These are phyloP conservation scores for Odobenus rosmarus DNA, from an alignment of 2,113 vertebrate genomes.

Conservation along the genomic window DNA sequence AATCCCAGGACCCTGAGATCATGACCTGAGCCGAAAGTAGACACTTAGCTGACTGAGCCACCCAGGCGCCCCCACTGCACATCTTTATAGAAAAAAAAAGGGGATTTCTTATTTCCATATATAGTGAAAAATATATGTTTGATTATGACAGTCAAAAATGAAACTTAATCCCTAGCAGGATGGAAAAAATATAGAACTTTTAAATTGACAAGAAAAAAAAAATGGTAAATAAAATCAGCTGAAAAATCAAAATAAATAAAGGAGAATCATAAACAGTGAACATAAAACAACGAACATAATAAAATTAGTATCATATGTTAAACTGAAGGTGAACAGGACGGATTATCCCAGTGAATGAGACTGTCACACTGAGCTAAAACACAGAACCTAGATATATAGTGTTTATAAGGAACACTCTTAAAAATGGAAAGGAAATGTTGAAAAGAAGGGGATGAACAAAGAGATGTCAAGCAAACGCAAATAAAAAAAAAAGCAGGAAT, in stretches of 20 bases:
- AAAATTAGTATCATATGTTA: neutral
- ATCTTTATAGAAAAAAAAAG: neutral
- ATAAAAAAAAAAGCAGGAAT: slow-evolving; percentile 49
- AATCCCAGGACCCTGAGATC: neutral
- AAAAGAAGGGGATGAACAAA: slow-evolving; percentile 54
- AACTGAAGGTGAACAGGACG: neutral
- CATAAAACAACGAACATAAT: neutral
- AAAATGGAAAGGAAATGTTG: slow-evolving; percentile 42
- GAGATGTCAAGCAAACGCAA: slow-evolving; percentile 60
- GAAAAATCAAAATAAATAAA: neutral
- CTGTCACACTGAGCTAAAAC: slow-evolving; percentile 35
- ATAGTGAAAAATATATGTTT: neutral
- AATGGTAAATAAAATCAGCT: neutral
- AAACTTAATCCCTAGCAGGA: neutral
- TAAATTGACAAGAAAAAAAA: neutral
- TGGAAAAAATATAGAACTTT: neutral
- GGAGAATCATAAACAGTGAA: neutral
- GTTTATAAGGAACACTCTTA: slow-evolving; percentile 58
- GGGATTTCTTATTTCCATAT: neutral
- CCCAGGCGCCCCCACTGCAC: neutral
- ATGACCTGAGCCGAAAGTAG: neutral
- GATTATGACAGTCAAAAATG: neutral
- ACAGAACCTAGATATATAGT: slow-evolving; percentile 45
- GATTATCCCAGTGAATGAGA: slow-evolving; percentile 23
- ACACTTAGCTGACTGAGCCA: neutral